Evolutionary conservation across 2,797 vertebrate species (phyloP), one percentile per base, ranked within the genome.

Genomic region (Paedocypris micromegethes): DNA sequence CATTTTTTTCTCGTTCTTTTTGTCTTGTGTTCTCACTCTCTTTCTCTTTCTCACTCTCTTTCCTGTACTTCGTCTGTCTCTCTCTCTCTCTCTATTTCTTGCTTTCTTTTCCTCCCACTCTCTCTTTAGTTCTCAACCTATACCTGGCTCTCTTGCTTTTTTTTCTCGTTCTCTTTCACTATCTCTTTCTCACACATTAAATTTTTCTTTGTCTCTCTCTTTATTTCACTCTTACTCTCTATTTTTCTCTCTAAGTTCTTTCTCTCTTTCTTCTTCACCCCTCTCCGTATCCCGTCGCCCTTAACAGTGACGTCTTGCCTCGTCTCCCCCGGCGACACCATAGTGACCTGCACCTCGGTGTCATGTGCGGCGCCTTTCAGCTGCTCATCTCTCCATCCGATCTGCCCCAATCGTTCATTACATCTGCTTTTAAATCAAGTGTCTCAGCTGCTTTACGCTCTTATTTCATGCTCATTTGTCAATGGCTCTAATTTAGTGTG

Each of bases 251-350:
- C 23, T 23, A 68, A 66, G 73, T 78, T 76, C 68, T 77, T 39
- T 58, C 63, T 42, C 52, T 42, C 51, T n/a, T 7, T 58, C 23
- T 60, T 47, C 51, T 72, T 65, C 63, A 53, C 65, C 46, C 47
- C 63, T 56, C 65, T 79, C 79, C 76, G 82, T 88, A 84, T 86
- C 83, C 80, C 77, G 54, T 79, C 75, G 83, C 83, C 70, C 84
- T 82, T 82, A 71, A 69, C 83, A 82, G 84, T 90, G 88, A 90
- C 89, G 87, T 90, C 86, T 84, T 86, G 81, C 51, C 64, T 78
- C 68, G 86, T 88, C 86, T 87, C 88, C 87, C 87, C 81, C 86
- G 77, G 88, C 88, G 87, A 91, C 87, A 62, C 86, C 89, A 89
- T 88, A 86, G 87, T 81, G 84, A 89, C 83, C 83, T 80, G 81